These are phyloP conservation scores for Mormyrus lacerda DNA, from an alignment of 2,113 vertebrate genomes.

Conservation along the genomic window DNA sequence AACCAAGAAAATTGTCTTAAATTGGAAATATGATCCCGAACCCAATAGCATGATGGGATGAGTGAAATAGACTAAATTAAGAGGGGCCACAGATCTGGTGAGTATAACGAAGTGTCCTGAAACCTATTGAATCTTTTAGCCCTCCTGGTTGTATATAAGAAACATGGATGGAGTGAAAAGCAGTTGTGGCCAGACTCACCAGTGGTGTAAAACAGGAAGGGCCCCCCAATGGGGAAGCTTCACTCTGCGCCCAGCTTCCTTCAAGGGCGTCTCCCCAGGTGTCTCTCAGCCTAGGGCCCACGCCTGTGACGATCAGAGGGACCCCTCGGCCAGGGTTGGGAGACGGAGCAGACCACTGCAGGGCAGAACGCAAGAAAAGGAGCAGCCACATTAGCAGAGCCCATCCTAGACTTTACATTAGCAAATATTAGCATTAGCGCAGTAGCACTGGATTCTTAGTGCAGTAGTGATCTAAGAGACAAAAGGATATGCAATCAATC, in stretches of 20 bases:
- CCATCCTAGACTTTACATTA: neutral
- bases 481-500: neutral
- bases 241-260: neutral
- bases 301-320: conserved; percentile 1
- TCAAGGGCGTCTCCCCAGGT: neutral
- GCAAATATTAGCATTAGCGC: conserved; percentile 10
- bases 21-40: neutral
- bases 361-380: neutral
- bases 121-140: neutral
- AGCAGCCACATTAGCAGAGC: neutral
- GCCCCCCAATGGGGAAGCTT: neutral
- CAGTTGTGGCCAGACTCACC: neutral
- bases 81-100: neutral
- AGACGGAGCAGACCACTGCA: conserved; percentile 31
- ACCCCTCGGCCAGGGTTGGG: conserved; percentile 29
- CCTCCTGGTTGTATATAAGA: neutral
- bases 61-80: neutral
- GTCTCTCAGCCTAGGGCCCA: conserved; percentile 2
- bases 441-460: neutral
- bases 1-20: neutral
- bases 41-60: neutral
- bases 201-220: neutral
- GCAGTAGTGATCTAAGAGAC: neutral
- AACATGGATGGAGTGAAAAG: neutral
- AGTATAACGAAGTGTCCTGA: neutral